phyloP scores from a whole-genome alignment of 1,140 invertebrate genomes.

The Zaprionus ornatus region DNA sequence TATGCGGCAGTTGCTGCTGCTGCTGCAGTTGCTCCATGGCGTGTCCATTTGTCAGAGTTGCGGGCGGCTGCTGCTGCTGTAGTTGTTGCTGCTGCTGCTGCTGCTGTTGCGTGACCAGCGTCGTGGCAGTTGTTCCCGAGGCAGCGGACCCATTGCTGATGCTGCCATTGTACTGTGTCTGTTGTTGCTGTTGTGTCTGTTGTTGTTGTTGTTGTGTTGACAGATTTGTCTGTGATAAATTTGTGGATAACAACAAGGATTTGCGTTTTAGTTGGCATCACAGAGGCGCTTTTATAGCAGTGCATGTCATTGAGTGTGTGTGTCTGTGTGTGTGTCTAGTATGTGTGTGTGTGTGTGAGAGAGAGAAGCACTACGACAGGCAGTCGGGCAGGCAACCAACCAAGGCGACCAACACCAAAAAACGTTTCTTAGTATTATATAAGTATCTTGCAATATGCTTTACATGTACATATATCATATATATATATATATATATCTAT shows the following conservation, averaged over 20 bases:
- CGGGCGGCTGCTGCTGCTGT: conserved; percentile 40
- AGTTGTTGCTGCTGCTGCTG: conserved; percentile 28
- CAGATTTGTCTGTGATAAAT: conserved; percentile 84
- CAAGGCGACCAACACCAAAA: conserved; percentile 70
- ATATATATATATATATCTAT: conserved; percentile 25
- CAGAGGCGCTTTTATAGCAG: conserved; percentile 32
- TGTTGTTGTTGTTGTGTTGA: conserved; percentile 70
- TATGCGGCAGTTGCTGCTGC: conserved; percentile 66
- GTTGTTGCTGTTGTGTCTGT: conserved; percentile 42
- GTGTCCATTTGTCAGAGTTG: conserved; percentile 79
- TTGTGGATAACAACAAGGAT: conserved; percentile 81
- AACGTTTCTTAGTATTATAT: conserved; percentile 45
- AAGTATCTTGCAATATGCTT: conserved; percentile 14
- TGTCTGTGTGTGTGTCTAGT: conserved; percentile 14
- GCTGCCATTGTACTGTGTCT: conserved; percentile 76
- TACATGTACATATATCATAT: conserved; percentile 17
- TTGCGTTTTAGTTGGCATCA: conserved; percentile 76
- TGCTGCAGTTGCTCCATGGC: conserved; percentile 70
- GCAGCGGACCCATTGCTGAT: conserved; percentile 46
- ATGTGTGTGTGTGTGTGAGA: conserved; percentile 26
- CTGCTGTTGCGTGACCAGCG: conserved; percentile 53
- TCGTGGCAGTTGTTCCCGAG: conserved; percentile 38
- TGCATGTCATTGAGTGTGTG: conserved; percentile 30
- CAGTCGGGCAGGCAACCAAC: conserved; percentile 57
- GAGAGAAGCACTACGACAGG: conserved; percentile 48